A percentile compares a stretch with the other conserved stretches of the same genome.
These are phyloP conservation scores for Tenthredo mesomela DNA, from an alignment of 2,888 invertebrate genomes.

Conservation along the genomic window DNA sequence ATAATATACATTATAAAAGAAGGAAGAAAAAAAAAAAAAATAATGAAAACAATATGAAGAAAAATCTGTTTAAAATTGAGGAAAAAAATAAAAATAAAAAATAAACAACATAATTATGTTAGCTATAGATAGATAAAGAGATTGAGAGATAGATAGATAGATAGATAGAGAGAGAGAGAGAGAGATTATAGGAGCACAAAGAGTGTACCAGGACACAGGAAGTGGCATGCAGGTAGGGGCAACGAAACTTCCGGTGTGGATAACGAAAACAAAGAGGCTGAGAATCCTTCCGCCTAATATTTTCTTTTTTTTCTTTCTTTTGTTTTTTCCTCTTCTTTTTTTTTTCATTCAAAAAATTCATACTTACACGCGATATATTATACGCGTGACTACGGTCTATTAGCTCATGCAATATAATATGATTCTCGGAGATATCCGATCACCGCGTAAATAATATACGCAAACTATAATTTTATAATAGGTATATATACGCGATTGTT, in stretches of 20 bases:
- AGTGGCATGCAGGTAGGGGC: conserved; percentile 69
- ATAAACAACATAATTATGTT: conserved; percentile 24
- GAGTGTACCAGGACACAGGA: conserved; percentile 65
- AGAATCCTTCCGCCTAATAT: conserved; percentile 67
- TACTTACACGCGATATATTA: neutral
- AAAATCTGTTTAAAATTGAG: neutral
- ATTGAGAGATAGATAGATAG: conserved; percentile 54
- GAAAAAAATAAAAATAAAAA: conserved; percentile 52
- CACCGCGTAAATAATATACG: neutral
- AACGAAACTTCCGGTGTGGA: conserved; percentile 75
- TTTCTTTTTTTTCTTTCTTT: conserved; percentile 53
- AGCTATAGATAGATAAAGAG: conserved; percentile 52
- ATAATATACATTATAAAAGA: too few species aligned
- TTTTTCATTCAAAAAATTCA: neutral
- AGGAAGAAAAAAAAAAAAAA: too few species aligned
- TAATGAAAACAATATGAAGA: too few species aligned
- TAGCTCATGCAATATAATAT: neutral
- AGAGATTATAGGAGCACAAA: conserved; percentile 50
- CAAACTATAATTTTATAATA: neutral
- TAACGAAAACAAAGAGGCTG: conserved; percentile 70
- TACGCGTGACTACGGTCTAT: neutral
- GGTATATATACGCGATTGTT: neutral
- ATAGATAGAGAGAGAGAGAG: conserved; percentile 52
- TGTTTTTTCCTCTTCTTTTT: conserved; percentile 50
- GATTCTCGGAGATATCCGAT: neutral